A percentile compares a stretch with the other conserved stretches of the same genome.
Conservation (phyloP, 2,888 invertebrate genomes). For the Caenorhabditis sp. region DNA sequence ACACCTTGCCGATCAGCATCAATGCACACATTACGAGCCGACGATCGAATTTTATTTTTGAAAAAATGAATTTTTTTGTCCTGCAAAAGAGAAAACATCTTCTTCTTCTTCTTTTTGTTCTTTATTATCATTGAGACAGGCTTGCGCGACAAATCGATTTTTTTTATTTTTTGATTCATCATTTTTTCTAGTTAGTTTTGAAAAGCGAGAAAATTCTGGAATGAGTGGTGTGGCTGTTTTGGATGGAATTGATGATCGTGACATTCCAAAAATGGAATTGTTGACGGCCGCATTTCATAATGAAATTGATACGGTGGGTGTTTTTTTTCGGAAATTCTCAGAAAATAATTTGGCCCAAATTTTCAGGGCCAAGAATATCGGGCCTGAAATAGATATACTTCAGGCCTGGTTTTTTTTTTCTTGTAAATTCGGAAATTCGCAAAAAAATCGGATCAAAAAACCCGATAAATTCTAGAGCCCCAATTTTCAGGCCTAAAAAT, state of each 20-base stretch:
- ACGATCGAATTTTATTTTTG: constrained; percentile 37
- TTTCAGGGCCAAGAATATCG: too few relatives aligned
- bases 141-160: neutral
- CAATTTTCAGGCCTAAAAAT: too few relatives aligned
- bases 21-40: constrained; percentile 34
- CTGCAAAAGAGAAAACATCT: neutral
- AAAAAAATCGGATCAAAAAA: too few relatives aligned
- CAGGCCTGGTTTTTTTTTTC: too few relatives aligned
- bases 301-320: constrained; percentile 31
- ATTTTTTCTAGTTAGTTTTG: too few relatives aligned
- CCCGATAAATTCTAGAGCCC: too few relatives aligned
- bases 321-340: neutral
- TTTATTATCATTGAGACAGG: too few relatives aligned
- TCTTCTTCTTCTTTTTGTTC: neutral
- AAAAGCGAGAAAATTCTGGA: too few relatives aligned
- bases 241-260: constrained; percentile 51
- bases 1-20: constrained; percentile 22
- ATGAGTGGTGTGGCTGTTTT: constrained; percentile 41
- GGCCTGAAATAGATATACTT: too few relatives aligned
- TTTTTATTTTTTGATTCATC: neutral
- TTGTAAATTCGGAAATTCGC: too few relatives aligned
- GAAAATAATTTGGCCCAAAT: too few relatives aligned
- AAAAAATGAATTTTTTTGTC: neutral
- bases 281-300: constrained; percentile 38
- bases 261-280: constrained; percentile 50